Evolutionary conservation across 2,113 vertebrate genomes (phyloP).

Genomic region (human): DNA sequence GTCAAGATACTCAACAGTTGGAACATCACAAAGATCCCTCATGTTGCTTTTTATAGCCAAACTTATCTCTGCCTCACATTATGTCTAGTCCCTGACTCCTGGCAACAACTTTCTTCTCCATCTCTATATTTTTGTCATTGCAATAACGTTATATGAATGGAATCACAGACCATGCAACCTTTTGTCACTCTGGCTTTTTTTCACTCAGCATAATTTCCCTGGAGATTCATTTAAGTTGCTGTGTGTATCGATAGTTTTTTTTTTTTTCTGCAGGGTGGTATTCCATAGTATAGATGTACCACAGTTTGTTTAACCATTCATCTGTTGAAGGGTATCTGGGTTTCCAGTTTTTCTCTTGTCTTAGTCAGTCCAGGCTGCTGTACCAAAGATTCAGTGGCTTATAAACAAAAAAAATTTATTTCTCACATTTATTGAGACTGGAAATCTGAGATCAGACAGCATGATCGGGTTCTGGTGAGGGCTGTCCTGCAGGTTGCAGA

Average conservation of each 20-base stretch:
- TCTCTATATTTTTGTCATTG: background rate
- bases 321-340: background rate
- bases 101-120: background rate
- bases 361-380: background rate
- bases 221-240: background rate
- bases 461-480: background rate
- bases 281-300: background rate
- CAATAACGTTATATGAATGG: background rate
- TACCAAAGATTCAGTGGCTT: background rate
- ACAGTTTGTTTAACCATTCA: constrained; percentile 29
- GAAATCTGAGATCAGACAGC: background rate
- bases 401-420: background rate
- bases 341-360: background rate
- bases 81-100: background rate
- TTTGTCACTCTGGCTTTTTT: background rate
- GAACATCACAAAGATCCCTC: background rate
- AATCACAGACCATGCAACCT: background rate
- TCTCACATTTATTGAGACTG: background rate
- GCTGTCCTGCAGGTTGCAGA: background rate
- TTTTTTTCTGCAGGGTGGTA: background rate
- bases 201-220: background rate
- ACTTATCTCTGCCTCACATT: background rate
- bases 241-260: background rate
- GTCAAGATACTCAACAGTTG: background rate
- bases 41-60: background rate